Percentiles rank a stretch among this genome's conserved stretches.
These are phyloP conservation scores for Altica lythri DNA, from an alignment of 2,888 invertebrate genomes.

Conservation along the genomic window DNA sequence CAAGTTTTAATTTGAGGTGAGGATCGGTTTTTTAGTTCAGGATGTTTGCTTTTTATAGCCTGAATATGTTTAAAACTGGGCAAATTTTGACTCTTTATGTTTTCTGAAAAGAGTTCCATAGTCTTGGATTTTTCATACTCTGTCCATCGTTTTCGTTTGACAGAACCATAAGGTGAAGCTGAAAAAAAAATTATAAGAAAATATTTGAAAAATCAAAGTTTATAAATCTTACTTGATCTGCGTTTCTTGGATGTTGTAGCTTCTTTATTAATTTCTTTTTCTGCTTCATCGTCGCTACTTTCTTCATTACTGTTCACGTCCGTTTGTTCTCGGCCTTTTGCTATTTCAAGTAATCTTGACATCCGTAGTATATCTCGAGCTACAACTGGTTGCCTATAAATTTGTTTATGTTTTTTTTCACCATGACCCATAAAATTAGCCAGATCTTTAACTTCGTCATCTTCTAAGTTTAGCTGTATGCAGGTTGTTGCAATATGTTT, in stretches of 20 bases:
- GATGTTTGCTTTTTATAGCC: neutral
- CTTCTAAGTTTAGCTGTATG: too few species aligned
- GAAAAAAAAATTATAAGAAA: neutral
- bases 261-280: neutral
- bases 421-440: too few species aligned
- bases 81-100: neutral
- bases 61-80: conserved; percentile 11
- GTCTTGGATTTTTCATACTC: conserved; percentile 6
- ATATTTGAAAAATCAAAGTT: neutral
- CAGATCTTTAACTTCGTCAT: too few species aligned
- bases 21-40: conserved; percentile 7
- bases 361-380: neutral
- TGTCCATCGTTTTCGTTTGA: conserved; percentile 10
- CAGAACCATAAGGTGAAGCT: conserved; percentile 7
- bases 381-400: too few species aligned
- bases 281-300: neutral
- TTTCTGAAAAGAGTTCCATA: neutral
- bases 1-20: conserved; percentile 22
- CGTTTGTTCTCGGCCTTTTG: neutral
- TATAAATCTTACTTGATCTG: neutral
- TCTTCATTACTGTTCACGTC: neutral
- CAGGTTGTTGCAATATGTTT: too few species aligned
- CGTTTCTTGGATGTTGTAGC: too few species aligned
- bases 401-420: too few species aligned
- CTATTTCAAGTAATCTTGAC: neutral